Percentiles rank a stretch among this genome's conserved stretches.
Conservation (phyloP, 1,140 invertebrate genomes). For the Oedothorax gibbosus region DNA sequence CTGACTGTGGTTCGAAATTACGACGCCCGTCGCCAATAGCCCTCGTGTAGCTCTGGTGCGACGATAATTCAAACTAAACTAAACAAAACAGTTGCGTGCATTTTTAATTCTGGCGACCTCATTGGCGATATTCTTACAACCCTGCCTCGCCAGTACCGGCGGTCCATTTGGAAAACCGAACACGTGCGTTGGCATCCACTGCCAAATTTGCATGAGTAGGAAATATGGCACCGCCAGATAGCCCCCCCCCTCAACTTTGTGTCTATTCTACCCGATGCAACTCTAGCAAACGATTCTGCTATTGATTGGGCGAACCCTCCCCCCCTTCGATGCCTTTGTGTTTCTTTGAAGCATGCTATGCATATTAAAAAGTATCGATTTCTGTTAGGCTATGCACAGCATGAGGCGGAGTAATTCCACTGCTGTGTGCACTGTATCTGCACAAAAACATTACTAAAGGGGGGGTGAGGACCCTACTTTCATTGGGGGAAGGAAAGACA, state of each 20-base stretch:
- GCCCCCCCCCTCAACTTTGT: slow-evolving; percentile 11
- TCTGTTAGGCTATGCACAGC: slow-evolving; percentile 27
- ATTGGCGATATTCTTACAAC: too few relatives aligned
- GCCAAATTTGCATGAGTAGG: slow-evolving; percentile 51
- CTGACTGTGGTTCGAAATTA: too few relatives aligned
- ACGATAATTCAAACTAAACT: too few relatives aligned
- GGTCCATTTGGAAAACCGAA: slow-evolving; percentile 44
- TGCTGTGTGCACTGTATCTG: slow-evolving; percentile 52
- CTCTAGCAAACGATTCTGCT: slow-evolving; percentile 49
- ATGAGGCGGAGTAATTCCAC: slow-evolving; percentile 48
- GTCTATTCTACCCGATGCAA: slow-evolving; percentile 24
- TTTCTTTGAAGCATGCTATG: slow-evolving; percentile 64
- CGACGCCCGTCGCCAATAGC: too few relatives aligned
- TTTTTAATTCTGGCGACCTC: too few relatives aligned
- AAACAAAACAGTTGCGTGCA: too few relatives aligned
- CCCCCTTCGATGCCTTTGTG: slow-evolving; percentile 57
- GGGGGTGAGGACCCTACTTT: neutral
- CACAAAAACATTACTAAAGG: slow-evolving; percentile 56
- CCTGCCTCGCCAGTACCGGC: neutral
- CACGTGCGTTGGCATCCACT: slow-evolving; percentile 54
- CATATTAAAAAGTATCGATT: slow-evolving; percentile 65
- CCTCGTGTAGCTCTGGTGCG: too few relatives aligned
- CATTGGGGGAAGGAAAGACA: slow-evolving; percentile 20
- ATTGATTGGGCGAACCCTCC: slow-evolving; percentile 52
- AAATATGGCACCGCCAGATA: slow-evolving; percentile 59